Conservation (phyloP, 2,888 invertebrate species). For the Latheticus oryzae region DNA sequence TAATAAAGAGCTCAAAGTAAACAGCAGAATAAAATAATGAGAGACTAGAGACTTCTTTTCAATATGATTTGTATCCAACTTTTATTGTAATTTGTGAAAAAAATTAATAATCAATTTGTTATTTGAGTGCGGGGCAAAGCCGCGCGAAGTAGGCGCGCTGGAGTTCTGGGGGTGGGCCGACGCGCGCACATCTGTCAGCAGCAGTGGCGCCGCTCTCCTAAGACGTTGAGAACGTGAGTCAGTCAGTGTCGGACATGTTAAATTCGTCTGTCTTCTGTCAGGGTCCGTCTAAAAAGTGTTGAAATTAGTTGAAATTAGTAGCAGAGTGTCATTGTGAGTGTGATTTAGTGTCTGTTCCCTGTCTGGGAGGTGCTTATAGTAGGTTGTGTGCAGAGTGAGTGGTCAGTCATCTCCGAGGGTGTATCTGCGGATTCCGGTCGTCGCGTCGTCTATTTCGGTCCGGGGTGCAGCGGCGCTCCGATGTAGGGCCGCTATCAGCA, state of each 20-base stretch:
- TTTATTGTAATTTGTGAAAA: no score
- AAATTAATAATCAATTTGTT: no score
- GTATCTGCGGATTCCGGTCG: slow-evolving; percentile 59
- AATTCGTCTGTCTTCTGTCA: slow-evolving; percentile 60
- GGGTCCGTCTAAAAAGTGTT: slow-evolving; percentile 47
- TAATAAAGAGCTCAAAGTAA: no score
- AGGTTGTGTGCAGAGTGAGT: neutral
- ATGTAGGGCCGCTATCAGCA: slow-evolving; percentile 62
- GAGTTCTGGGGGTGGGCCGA: slow-evolving; percentile 29
- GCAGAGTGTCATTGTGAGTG: neutral
- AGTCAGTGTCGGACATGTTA: slow-evolving; percentile 62
- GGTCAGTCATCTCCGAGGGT: slow-evolving; percentile 49
- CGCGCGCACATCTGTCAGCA: slow-evolving; percentile 32
- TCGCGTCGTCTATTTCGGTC: slow-evolving; percentile 65
- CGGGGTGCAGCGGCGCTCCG: slow-evolving; percentile 62
- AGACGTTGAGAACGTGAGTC: slow-evolving; percentile 46
- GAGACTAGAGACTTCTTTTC: no score
- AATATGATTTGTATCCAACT: no score
- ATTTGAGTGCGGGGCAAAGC: no score
- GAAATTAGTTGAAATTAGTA: slow-evolving; percentile 15
- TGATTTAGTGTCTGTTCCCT: neutral
- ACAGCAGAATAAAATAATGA: no score
- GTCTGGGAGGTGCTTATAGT: neutral
- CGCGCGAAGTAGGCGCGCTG: no score
- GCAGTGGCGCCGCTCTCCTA: slow-evolving; percentile 50